These are phyloP conservation scores for Tachystola acroxantha DNA, from an alignment of 2,888 invertebrate genomes.

Conservation along the genomic window DNA sequence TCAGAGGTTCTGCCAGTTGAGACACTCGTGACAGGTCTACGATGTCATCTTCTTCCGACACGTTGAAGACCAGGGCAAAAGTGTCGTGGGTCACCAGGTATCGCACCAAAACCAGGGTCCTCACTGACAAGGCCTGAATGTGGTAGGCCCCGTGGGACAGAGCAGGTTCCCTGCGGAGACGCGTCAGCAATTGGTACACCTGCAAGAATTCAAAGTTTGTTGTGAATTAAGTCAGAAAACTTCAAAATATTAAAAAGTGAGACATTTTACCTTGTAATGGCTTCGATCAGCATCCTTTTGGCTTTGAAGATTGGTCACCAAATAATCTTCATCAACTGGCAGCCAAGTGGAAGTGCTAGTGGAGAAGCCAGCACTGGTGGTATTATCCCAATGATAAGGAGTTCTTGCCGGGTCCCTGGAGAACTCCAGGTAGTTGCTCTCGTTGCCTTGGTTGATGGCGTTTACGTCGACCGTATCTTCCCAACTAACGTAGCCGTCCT, in stretches of 20 bases:
- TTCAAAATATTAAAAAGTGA: no score
- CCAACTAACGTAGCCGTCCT: slow-evolving; percentile 76
- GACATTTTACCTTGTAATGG: slow-evolving; percentile 59
- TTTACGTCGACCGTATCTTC: slow-evolving; percentile 78
- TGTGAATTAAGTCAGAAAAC: no score
- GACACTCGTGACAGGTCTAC: slow-evolving; percentile 47
- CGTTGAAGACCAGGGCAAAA: slow-evolving; percentile 71
- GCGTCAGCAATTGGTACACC: slow-evolving; percentile 74
- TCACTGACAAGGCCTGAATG: slow-evolving; percentile 37
- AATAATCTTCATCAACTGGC: slow-evolving; percentile 81
- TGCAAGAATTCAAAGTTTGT: no score
- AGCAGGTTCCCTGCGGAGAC: slow-evolving; percentile 61
- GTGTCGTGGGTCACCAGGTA: slow-evolving; percentile 39
- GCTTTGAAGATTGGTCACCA: slow-evolving; percentile 73
- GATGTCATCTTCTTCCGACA: slow-evolving; percentile 47
- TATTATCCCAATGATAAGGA: slow-evolving; percentile 81
- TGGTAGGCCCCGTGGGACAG: slow-evolving; percentile 52
- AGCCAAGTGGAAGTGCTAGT: slow-evolving; percentile 79
- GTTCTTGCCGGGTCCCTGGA: slow-evolving; percentile 81
- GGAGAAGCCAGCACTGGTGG: slow-evolving; percentile 80
- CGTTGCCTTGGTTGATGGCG: slow-evolving; percentile 73
- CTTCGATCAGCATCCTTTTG: slow-evolving; percentile 70
- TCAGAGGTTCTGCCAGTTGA: slow-evolving; percentile 31
- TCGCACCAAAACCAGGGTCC: slow-evolving; percentile 41
- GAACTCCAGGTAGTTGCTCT: slow-evolving; percentile 67